These are phyloP conservation scores for Gambelia wislizenii DNA, from an alignment of 2,797 vertebrate species.

Conservation along the genomic window DNA sequence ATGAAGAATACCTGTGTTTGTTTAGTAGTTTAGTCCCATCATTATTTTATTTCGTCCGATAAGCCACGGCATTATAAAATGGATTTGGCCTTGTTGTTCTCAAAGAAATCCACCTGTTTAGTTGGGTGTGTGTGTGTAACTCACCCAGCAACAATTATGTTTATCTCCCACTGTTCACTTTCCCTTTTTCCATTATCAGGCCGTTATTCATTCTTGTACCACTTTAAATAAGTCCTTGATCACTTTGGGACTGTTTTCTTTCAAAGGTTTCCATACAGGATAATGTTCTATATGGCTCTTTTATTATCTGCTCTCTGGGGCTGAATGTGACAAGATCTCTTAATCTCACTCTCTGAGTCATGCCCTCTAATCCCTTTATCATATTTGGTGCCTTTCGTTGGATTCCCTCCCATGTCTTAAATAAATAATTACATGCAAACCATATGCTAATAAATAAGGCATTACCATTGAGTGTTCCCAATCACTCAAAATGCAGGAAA, in stretches of 20 bases:
- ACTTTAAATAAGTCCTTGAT: constrained; percentile 19
- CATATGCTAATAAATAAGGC: background rate
- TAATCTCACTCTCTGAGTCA: constrained; percentile 25
- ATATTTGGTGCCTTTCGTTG: background rate
- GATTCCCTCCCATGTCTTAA: background rate
- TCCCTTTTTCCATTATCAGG: constrained; percentile 1
- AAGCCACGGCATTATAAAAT: background rate
- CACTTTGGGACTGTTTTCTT: constrained; percentile 1
- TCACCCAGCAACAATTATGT: background rate
- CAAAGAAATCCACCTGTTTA: background rate
- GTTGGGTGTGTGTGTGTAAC: background rate
- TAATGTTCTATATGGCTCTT: background rate
- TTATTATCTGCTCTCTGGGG: background rate
- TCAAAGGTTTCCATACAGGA: constrained; percentile 2
- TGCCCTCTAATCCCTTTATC: constrained; percentile 2
- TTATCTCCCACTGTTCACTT: background rate
- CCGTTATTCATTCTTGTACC: background rate
- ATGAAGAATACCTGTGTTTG: background rate
- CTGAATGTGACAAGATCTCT: background rate
- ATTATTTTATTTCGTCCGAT: background rate
- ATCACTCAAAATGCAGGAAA: constrained; percentile 26
- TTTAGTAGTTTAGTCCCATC: background rate
- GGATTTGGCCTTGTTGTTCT: constrained; percentile 1
- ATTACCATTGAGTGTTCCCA: background rate
- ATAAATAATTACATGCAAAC: background rate